These are phyloP conservation scores for Epistrophe grossulariae DNA, from an alignment of 2,888 invertebrate species.

Conservation along the genomic window DNA sequence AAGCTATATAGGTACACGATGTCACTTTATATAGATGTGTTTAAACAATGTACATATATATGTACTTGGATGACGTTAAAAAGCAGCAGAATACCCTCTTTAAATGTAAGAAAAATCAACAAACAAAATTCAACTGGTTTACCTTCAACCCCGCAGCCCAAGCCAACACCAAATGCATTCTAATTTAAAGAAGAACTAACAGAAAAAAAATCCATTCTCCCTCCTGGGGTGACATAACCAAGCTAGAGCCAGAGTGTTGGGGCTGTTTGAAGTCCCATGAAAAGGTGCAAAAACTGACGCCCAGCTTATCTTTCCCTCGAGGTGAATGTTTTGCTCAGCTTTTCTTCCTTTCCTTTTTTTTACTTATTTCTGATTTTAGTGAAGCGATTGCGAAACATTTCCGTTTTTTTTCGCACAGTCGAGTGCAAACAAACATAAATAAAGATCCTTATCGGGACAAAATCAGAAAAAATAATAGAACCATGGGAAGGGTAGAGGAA, in stretches of 20 bases:
- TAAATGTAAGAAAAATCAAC: constrained; percentile 66
- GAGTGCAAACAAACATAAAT: constrained; percentile 75
- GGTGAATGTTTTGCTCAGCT: constrained; percentile 46
- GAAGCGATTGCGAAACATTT: constrained; percentile 72
- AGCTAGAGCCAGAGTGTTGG: constrained; percentile 13
- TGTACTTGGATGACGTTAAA: constrained; percentile 15
- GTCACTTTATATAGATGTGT: background rate
- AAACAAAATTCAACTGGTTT: constrained; percentile 71
- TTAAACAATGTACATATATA: no score
- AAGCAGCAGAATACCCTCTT: constrained; percentile 47
- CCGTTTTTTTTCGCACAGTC: constrained; percentile 56
- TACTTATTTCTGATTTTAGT: constrained; percentile 49
- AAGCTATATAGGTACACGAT: background rate
- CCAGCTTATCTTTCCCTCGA: constrained; percentile 65
- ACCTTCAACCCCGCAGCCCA: constrained; percentile 39
- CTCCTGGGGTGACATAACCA: constrained; percentile 22
- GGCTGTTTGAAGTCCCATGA: constrained; percentile 42
- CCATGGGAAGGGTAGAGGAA: background rate
- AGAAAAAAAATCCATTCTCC: constrained; percentile 16
- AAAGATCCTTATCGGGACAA: constrained; percentile 68
- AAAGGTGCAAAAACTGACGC: constrained; percentile 65
- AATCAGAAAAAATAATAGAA: constrained; percentile 21
- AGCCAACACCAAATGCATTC: constrained; percentile 48
- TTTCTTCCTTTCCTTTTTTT: constrained; percentile 7
- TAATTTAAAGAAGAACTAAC: constrained; percentile 35